Evolutionary conservation across 2,113 vertebrate genomes (phyloP).

Genomic region (Fukomys damarensis): DNA sequence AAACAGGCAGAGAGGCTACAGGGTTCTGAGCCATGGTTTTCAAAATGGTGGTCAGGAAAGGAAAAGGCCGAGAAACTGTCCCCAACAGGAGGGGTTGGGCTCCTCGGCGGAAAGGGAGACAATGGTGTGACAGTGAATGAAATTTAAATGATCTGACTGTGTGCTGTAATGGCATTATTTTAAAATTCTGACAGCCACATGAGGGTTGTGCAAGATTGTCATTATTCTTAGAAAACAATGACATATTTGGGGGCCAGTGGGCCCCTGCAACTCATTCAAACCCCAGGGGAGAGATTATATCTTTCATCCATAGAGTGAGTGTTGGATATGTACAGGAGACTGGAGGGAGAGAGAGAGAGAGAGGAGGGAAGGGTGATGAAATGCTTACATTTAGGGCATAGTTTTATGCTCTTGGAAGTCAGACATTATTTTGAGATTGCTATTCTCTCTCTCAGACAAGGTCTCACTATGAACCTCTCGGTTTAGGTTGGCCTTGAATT

Average conservation of each 20-base stretch:
- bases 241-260: not conserved
- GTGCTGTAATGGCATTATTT: not conserved
- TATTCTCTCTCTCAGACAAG: not conserved
- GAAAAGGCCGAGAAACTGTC: not conserved
- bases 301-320: not conserved
- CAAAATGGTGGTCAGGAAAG: not conserved
- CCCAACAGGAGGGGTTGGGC: not conserved
- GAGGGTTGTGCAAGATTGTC: not conserved
- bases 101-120: not conserved
- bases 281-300: not conserved
- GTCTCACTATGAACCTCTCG: not conserved
- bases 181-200: not conserved
- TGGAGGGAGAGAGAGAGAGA: not conserved
- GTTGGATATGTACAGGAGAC: not conserved
- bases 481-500: not conserved
- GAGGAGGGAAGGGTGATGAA: not conserved
- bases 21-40: not conserved
- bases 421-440: conserved; percentile 20
- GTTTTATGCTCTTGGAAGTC: not conserved
- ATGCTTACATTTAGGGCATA: not conserved
- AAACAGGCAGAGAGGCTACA: not conserved
- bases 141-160: not conserved
- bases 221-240: not conserved
- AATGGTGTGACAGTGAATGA: not conserved
- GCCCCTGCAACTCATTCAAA: not conserved